Conservation (phyloP, 2,888 invertebrate species). For the Prosapia bicincta region DNA sequence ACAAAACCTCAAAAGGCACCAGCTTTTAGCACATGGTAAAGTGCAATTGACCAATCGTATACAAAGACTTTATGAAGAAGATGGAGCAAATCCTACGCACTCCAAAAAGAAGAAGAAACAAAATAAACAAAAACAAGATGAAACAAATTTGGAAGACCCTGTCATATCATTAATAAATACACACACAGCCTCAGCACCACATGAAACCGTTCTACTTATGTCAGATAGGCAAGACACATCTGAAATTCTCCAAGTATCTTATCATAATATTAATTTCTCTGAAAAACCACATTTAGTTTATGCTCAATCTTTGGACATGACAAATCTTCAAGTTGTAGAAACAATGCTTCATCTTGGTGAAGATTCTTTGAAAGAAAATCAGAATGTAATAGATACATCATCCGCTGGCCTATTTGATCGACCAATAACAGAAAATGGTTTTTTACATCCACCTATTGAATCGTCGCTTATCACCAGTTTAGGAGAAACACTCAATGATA, state of each 20-base stretch:
- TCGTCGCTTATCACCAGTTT: constrained; percentile 11
- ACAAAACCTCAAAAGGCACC: constrained; percentile 8
- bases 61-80: constrained; percentile 9
- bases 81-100: not conserved
- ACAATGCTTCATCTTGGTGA: constrained; percentile 16
- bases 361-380: constrained; percentile 5
- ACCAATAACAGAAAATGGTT: not conserved
- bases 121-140: not conserved
- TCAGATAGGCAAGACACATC: constrained; percentile 6
- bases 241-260: constrained; percentile 13
- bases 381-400: constrained; percentile 7
- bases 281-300: constrained; percentile 18
- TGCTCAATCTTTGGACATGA: constrained; percentile 15
- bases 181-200: not conserved
- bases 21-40: constrained; percentile 8
- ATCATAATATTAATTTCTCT: constrained; percentile 14
- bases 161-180: constrained; percentile 5
- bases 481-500: not conserved
- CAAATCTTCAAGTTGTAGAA: constrained; percentile 19
- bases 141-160: constrained; percentile 1
- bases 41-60: not conserved
- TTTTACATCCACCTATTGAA: constrained; percentile 8
- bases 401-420: constrained; percentile 8
- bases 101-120: constrained; percentile 4
- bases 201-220: constrained; percentile 8